phyloP scores from a whole-genome alignment of 2,797 vertebrate species.

The Crax fasciolata region DNA sequence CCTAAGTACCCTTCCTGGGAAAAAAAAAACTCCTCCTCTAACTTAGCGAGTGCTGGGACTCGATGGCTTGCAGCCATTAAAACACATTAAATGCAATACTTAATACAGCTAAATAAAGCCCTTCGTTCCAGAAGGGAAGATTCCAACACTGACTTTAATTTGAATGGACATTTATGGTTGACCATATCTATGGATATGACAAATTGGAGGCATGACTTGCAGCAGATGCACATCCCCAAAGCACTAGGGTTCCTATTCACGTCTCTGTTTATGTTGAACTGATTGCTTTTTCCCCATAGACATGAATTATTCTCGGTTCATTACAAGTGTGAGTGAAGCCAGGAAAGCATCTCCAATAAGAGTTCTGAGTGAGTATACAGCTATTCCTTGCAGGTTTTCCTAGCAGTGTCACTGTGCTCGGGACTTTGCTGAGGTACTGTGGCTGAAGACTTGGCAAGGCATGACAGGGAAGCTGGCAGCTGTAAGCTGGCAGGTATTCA shows the following conservation, averaged over 20 bases:
- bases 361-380: constrained; percentile 87
- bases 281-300: neutral
- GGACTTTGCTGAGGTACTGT: neutral
- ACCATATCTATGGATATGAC: neutral
- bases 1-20: no score
- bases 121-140: no score
- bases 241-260: neutral
- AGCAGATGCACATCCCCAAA: neutral
- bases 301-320: constrained; percentile 95
- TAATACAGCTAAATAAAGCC: no score
- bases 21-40: no score
- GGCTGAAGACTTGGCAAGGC: neutral
- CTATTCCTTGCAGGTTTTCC: neutral
- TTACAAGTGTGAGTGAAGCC: constrained; percentile 91
- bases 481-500: neutral
- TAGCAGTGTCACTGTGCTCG: neutral
- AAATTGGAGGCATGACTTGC: neutral
- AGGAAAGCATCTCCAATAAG: constrained; percentile 90
- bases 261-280: neutral
- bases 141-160: no score
- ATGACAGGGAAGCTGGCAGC: neutral
- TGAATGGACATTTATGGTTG: neutral
- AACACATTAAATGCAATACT: no score
- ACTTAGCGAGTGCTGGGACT: no score
- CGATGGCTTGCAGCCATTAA: no score